These are phyloP conservation scores for Ibidorhyncha struthersii DNA, from an alignment of 2,113 vertebrate genomes.

Conservation along the genomic window DNA sequence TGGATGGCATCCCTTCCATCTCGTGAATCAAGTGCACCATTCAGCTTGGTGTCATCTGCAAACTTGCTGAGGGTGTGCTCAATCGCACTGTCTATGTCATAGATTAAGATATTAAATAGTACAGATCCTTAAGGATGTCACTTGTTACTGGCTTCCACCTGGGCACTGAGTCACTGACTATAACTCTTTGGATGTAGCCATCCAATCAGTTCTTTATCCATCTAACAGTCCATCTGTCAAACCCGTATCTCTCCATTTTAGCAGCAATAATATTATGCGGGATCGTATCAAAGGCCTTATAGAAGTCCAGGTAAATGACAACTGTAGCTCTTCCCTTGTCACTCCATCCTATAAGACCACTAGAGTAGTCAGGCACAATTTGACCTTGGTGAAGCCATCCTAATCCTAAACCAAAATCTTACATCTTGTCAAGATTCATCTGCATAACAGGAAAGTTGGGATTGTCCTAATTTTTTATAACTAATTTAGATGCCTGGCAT, in stretches of 20 bases:
- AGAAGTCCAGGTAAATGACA: neutral
- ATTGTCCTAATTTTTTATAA: neutral
- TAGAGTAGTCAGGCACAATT: neutral
- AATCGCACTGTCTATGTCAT: neutral
- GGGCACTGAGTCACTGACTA: neutral
- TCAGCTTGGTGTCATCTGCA: neutral
- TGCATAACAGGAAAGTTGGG: neutral
- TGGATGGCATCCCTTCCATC: neutral
- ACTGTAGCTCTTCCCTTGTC: neutral
- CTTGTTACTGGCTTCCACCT: neutral
- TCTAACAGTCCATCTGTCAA: neutral
- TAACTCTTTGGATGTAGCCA: neutral
- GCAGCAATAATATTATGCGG: neutral
- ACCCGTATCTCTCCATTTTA: neutral
- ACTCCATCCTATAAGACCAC: neutral
- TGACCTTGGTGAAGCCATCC: neutral
- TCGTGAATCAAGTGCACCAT: neutral
- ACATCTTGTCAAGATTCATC: neutral
- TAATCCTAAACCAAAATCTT: neutral
- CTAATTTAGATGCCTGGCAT: neutral
- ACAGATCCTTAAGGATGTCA: neutral
- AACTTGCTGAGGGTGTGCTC: neutral
- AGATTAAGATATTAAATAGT: no score
- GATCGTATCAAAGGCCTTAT: neutral
- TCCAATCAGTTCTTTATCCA: neutral